Base-by-base conservation (phyloP, 2,797 vertebrate genomes). In the Psittacula echo region DNA sequence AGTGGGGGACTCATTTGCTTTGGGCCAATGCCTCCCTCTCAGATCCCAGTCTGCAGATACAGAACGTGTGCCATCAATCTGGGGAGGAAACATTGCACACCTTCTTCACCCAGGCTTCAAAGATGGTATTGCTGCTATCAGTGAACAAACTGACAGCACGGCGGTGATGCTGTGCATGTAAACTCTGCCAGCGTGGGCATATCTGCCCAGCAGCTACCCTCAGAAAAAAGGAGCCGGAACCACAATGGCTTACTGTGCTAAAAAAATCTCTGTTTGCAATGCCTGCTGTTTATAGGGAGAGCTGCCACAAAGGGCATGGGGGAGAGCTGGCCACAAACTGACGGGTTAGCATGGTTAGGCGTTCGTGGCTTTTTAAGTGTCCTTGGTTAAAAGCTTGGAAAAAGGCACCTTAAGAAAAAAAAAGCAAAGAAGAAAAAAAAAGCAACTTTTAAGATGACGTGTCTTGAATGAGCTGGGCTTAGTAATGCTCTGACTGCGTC, bases 271-370 rank as follows among this genome's bases (percentile, higher is more conserved):
- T 20, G 1, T 81, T 65, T 80, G 50, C 75, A 85, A 48, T 0
- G 0, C 58, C 37, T 6, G 9, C 27, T 1, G 0, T 51, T 32
- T 0, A 1, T 42, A 2, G 0, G 48, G 32, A 61, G 56, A 86
- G 62, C 42, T 66, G 66, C 70, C 0, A 4, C 23, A 27, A 66
- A 78, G 80, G 44, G 47, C 54, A 37, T 0, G 0, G 29, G 37
- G 53, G 24, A 79, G 30, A 87, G 83, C 67, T 1, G 6, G 74
- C 70, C 88, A 51, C 37, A 8, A 65, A 82, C 67, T 1, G 12
- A 6, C 0, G 1, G 34, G 61, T 64, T 88, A 77, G 58, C 54
- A 11, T 0, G 1, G 42, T 76, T 44, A 26, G 41, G 41, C 1
- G 1, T 30, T 56, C 0, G 0, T 1, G 3, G 29, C 37, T 72